phyloP scores from a whole-genome alignment of 30 jellyfish, hydroid and myxozoan species.

The Hydra vulgaris region DNA sequence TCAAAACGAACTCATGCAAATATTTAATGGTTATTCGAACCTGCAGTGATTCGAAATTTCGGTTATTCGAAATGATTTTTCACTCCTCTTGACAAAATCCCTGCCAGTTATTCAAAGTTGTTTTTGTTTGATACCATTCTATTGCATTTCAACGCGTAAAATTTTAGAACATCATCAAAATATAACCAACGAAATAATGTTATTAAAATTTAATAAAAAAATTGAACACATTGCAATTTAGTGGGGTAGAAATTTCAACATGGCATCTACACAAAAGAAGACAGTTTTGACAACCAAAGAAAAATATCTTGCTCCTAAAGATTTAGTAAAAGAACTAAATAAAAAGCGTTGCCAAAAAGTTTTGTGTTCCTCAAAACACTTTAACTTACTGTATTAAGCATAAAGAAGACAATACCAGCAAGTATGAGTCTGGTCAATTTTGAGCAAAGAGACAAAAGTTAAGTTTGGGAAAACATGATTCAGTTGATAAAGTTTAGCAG shows the following conservation, averaged over 20 bases:
- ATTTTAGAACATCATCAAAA: background rate
- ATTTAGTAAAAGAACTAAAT: background rate
- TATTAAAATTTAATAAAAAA: too few relatives aligned
- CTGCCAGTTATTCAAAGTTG: background rate
- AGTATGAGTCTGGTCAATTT: background rate
- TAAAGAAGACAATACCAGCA: background rate
- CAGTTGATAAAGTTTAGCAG: background rate
- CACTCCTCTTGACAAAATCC: background rate
- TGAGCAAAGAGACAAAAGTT: background rate
- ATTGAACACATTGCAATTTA: background rate
- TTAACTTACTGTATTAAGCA: background rate
- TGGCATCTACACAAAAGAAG: background rate
- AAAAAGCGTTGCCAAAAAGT: background rate
- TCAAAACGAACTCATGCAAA: background rate
- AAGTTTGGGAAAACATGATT: background rate
- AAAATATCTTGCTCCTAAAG: background rate
- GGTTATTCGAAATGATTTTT: background rate
- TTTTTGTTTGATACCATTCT: background rate
- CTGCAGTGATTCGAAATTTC: background rate
- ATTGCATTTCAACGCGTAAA: background rate
- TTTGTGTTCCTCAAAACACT: background rate
- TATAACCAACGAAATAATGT: background rate
- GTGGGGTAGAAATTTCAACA: background rate
- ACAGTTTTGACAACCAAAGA: background rate
- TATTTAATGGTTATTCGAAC: background rate